Conservation (phyloP, 2,797 vertebrate genomes). For the Acipenser transmontanus region DNA sequence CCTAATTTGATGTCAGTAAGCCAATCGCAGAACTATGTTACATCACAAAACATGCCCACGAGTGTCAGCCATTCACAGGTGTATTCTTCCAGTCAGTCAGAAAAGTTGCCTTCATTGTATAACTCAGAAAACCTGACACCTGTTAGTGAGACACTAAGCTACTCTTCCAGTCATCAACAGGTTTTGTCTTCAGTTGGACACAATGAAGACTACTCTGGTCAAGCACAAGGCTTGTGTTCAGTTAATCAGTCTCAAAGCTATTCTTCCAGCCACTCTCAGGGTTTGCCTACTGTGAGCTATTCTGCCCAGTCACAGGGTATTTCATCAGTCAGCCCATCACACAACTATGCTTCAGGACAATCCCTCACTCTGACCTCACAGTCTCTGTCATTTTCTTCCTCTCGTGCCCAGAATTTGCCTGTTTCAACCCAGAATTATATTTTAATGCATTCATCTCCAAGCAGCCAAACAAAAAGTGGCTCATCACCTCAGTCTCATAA, state of each 20-base stretch:
- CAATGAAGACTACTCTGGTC: slow-evolving; percentile 72
- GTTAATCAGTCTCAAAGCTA: slow-evolving; percentile 81
- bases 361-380: slow-evolving; percentile 66
- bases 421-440: slow-evolving; percentile 71
- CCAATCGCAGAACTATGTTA: slow-evolving; percentile 80
- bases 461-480: slow-evolving; percentile 65
- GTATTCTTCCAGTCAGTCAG: slow-evolving; percentile 71
- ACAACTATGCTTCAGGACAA: slow-evolving; percentile 79
- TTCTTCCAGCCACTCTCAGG: slow-evolving; percentile 83
- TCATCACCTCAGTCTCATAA: slow-evolving; percentile 79
- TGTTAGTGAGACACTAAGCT: slow-evolving; percentile 75
- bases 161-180: slow-evolving; percentile 73
- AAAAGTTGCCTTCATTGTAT: slow-evolving; percentile 83
- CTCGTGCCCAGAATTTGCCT: slow-evolving; percentile 68
- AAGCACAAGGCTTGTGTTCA: slow-evolving; percentile 77
- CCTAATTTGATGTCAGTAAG: slow-evolving; percentile 80
- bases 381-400: slow-evolving; percentile 75
- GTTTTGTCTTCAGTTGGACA: slow-evolving; percentile 69
- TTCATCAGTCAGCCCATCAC: slow-evolving; percentile 73
- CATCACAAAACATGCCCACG: slow-evolving; percentile 65
- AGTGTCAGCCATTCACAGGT: slow-evolving; percentile 76
- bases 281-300: slow-evolving; percentile 78
- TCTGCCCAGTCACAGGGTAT: slow-evolving; percentile 84
- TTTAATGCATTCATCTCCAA: slow-evolving; percentile 73
- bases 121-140: slow-evolving; percentile 76